Base-by-base conservation (phyloP, 2,797 vertebrate species). In the Microctenopoma steveboyesi region DNA sequence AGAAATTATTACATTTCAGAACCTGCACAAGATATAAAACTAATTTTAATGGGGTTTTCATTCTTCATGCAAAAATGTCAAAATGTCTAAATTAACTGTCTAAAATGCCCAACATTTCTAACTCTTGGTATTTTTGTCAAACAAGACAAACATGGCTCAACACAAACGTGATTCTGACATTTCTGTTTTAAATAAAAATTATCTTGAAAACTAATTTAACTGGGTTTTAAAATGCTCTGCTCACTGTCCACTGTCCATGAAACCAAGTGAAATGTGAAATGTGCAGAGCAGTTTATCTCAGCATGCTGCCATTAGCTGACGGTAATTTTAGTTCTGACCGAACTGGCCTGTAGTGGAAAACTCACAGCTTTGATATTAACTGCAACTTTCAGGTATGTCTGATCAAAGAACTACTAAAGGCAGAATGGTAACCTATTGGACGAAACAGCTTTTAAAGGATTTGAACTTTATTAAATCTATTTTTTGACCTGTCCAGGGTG, bases 351-450 rank as follows among this genome's bases (percentile, higher is more conserved):
- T 43, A 58, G 66, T 27, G 15, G n/a, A 55, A 45, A 69, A 30
- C 39, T 58, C 63, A 27, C 28, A 58, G 37, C 9, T 60, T 53
- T 56, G 56, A 5, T 45, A 60, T 48, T 43, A 8, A 35, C 42
- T 43, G 2, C 56, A 62, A 42, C 47, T 45, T 46, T 69, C 25
- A 51, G 45, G 40, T 46, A 2, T 48, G 45, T 52, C 35, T 59
- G 64, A 58, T 55, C 33, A 64, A 72, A 71, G 7, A 27, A 67
- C 51, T 42, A 13, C 47, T 73, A 61, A 76, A 67, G 16, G 53
- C 60, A 59, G 13, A 69, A 70, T 4, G 6, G 64, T 48, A 67
- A 28, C 16, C 25, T 53, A 48, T 69, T 65, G 60, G 59, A 61
- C 28, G 70, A 59, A 42, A 22, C 51, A 46, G 60, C 64, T 66